A percentile compares a stretch with the other conserved stretches of the same genome.
These are phyloP conservation scores for Strix aluco DNA, from an alignment of 2,113 vertebrate species.

Conservation along the genomic window DNA sequence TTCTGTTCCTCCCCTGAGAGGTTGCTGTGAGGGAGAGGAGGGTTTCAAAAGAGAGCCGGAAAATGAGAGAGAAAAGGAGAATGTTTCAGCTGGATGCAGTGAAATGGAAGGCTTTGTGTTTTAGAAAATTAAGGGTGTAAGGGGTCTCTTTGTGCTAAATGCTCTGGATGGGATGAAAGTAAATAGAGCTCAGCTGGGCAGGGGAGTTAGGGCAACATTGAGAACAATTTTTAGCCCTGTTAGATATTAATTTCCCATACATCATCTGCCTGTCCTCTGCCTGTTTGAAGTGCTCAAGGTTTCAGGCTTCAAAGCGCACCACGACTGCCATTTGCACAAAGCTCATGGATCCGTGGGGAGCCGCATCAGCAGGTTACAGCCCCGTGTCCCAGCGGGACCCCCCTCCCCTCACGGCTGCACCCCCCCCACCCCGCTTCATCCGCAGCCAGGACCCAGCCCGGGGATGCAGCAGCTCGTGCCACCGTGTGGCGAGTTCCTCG, in stretches of 20 bases:
- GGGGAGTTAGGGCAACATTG: conserved; percentile 57
- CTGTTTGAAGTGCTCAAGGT: conserved; percentile 76
- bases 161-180: conserved; percentile 62
- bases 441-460: background rate
- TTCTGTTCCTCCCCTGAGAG: background rate
- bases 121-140: conserved; percentile 48
- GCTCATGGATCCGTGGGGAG: conserved; percentile 58
- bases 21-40: background rate
- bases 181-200: conserved; percentile 66
- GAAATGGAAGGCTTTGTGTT: conserved; percentile 56
- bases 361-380: conserved; percentile 44
- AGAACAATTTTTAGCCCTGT: conserved; percentile 71
- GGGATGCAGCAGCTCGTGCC: background rate
- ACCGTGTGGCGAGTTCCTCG: background rate
- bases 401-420: background rate
- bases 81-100: conserved; percentile 33
- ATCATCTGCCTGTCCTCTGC: conserved; percentile 72
- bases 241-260: conserved; percentile 76
- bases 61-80: conserved; percentile 23
- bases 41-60: conserved; percentile 30
- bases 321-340: conserved; percentile 52
- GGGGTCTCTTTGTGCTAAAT: conserved; percentile 59
- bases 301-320: conserved; percentile 73
- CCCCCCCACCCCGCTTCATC: background rate
- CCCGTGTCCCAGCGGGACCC: conserved; percentile 9